A percentile compares a stretch with the other conserved stretches of the same genome.
These are phyloP conservation scores for Ochropleura leucogaster DNA, from an alignment of 2,888 invertebrate genomes.

Conservation along the genomic window DNA sequence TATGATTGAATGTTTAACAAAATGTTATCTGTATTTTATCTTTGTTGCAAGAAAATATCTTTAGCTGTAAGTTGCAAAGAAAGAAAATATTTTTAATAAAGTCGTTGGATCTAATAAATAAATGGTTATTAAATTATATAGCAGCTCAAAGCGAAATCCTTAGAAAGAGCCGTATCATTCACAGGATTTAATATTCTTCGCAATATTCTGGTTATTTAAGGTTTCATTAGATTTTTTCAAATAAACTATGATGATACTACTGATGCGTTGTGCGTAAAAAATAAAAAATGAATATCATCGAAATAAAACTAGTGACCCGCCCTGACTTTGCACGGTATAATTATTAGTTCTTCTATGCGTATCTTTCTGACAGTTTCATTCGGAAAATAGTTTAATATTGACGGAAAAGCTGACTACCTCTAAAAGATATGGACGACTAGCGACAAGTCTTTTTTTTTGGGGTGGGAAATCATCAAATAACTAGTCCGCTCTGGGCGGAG, in stretches of 20 bases:
- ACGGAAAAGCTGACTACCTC: no score
- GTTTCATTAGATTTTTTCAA: slow-evolving; percentile 3
- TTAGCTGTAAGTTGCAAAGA: not conserved
- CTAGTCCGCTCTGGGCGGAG: no score
- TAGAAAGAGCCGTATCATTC: slow-evolving; percentile 9
- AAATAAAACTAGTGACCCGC: not conserved
- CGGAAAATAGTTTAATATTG: not conserved
- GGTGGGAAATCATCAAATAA: no score
- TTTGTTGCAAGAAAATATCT: not conserved
- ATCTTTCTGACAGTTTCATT: not conserved
- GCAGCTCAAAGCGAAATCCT: not conserved
- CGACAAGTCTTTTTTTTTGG: not conserved
- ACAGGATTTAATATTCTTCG: slow-evolving; percentile 15
- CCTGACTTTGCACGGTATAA: no score
- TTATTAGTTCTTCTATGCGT: no score
- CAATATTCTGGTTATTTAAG: slow-evolving; percentile 8
- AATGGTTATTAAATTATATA: slow-evolving; percentile 10
- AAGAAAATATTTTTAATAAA: slow-evolving; percentile 27
- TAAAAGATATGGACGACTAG: no score
- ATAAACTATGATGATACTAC: not conserved
- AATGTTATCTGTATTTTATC: not conserved
- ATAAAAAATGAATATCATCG: not conserved
- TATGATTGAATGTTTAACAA: no score
- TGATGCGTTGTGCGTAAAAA: not conserved
- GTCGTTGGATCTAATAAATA: slow-evolving; percentile 18